A percentile compares a stretch with the other conserved stretches of the same genome.
These are phyloP conservation scores for Sphaeridia pumilis DNA, from an alignment of 2,888 invertebrate species.

Conservation along the genomic window DNA sequence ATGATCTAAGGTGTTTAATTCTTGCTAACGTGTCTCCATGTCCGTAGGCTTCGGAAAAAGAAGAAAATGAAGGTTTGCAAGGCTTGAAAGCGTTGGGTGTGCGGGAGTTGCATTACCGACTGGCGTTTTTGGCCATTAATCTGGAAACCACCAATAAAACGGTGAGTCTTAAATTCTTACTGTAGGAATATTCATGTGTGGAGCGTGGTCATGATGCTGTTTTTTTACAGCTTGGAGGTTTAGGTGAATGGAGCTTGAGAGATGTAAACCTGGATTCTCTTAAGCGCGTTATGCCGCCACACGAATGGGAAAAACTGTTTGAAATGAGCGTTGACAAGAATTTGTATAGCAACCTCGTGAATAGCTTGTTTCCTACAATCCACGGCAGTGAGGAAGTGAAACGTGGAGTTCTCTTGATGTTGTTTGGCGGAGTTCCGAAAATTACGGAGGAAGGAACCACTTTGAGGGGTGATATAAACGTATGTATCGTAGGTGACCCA, in stretches of 20 bases:
- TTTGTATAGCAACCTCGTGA: slow-evolving; percentile 78
- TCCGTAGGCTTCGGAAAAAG: slow-evolving; percentile 41
- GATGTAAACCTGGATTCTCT: slow-evolving; percentile 84
- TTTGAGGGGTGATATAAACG: slow-evolving; percentile 90
- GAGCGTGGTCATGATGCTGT: too few species aligned
- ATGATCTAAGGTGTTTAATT: not conserved
- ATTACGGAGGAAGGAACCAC: slow-evolving; percentile 81
- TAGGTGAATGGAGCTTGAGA: slow-evolving; percentile 67
- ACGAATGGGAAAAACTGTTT: slow-evolving; percentile 89
- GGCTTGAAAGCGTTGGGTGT: slow-evolving; percentile 79
- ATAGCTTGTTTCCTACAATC: slow-evolving; percentile 86
- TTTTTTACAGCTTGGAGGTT: slow-evolving; percentile 44
- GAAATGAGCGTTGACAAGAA: slow-evolving; percentile 88
- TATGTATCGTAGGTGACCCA: slow-evolving; percentile 97
- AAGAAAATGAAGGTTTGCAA: slow-evolving; percentile 69
- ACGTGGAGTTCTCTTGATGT: slow-evolving; percentile 74
- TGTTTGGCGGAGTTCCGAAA: slow-evolving; percentile 96
- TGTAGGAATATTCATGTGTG: too few species aligned
- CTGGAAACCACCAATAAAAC: slow-evolving; percentile 74
- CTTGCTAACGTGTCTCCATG: not conserved
- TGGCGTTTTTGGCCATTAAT: slow-evolving; percentile 89
- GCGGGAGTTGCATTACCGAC: slow-evolving; percentile 70
- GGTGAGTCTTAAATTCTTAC: slow-evolving; percentile 40
- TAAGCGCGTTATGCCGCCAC: slow-evolving; percentile 84
- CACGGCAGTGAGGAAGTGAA: slow-evolving; percentile 97